These are phyloP conservation scores for Akabosia matsudoensis DNA, from an alignment of 1,140 invertebrate genomes.

Conservation along the genomic window DNA sequence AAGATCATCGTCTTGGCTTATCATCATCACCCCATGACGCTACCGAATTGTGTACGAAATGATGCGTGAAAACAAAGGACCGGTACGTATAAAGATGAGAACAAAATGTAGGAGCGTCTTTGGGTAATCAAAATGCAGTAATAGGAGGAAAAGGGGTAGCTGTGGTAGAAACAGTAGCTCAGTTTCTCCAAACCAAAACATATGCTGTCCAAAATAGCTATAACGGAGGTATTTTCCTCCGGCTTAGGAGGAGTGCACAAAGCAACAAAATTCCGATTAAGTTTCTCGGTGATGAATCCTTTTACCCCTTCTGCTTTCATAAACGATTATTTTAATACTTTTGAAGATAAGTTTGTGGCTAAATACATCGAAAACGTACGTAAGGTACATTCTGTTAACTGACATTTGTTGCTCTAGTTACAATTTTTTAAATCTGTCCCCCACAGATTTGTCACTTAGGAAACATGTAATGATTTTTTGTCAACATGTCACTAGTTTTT, in stretches of 20 bases:
- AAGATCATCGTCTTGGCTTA: slow-evolving; percentile 18
- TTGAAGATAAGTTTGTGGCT: no score
- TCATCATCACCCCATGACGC: slow-evolving; percentile 31
- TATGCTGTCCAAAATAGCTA: neutral
- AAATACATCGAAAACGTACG: neutral
- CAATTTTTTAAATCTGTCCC: neutral
- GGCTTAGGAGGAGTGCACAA: neutral
- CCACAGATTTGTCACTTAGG: neutral
- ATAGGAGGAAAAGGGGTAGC: neutral
- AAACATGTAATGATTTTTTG: no score
- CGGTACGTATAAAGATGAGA: neutral
- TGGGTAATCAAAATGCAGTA: neutral
- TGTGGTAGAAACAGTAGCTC: neutral
- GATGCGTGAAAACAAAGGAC: slow-evolving; percentile 43
- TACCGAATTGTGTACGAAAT: slow-evolving; percentile 39
- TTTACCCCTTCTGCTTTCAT: neutral
- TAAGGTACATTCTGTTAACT: neutral
- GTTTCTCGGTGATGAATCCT: neutral
- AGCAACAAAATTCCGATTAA: neutral
- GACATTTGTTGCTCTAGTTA: neutral
- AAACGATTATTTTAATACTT: no score
- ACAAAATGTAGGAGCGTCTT: neutral
- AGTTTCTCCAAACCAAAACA: neutral
- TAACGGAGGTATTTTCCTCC: slow-evolving; percentile 2
- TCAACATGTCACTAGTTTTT: no score